Percentiles rank a stretch among this genome's conserved stretches.
Evolutionary conservation across 2,888 invertebrate genomes (phyloP).

Genomic region (Biston stratarius): DNA sequence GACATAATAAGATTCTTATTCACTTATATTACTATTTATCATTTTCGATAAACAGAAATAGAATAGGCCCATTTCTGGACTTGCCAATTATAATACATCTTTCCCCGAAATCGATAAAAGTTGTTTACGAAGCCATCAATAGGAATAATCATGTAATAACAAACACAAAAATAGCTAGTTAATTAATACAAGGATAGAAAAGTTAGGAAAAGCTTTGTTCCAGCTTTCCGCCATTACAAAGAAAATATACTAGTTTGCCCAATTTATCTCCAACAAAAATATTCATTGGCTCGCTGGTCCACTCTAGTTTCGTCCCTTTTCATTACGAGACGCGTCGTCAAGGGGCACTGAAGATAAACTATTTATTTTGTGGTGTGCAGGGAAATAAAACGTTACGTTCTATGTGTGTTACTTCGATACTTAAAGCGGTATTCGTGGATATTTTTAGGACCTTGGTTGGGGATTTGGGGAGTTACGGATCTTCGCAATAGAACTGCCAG

Average conservation of each 20-base stretch:
- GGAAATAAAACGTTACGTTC: conserved; percentile 31
- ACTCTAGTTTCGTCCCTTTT: conserved; percentile 42
- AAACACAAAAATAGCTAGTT: conserved; percentile 8
- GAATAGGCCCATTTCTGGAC: not conserved
- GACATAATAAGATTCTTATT: too few relatives aligned
- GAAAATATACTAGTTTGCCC: conserved; percentile 26
- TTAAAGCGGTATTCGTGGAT: not conserved
- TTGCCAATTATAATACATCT: not conserved
- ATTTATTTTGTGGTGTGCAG: conserved; percentile 29
- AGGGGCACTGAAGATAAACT: conserved; percentile 37
- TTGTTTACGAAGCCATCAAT: conserved; percentile 6
- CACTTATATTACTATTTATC: too few relatives aligned
- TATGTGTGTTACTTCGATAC: conserved; percentile 19
- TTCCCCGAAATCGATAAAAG: conserved; percentile 2
- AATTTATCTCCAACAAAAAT: conserved; percentile 40
- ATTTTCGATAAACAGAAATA: too few relatives aligned
- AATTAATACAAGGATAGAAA: conserved; percentile 16
- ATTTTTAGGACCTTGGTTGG: conserved; percentile 1
- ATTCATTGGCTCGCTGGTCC: conserved; percentile 45
- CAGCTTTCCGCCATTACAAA: conserved; percentile 28
- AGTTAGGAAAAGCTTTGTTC: conserved; percentile 12
- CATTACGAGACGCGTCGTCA: conserved; percentile 37
- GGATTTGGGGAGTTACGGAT: conserved; percentile 3
- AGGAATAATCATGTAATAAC: conserved; percentile 2
- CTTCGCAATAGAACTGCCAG: not conserved